These are phyloP conservation scores for Actenoides lindsayi DNA, from an alignment of 2,113 vertebrate species.

Conservation along the genomic window DNA sequence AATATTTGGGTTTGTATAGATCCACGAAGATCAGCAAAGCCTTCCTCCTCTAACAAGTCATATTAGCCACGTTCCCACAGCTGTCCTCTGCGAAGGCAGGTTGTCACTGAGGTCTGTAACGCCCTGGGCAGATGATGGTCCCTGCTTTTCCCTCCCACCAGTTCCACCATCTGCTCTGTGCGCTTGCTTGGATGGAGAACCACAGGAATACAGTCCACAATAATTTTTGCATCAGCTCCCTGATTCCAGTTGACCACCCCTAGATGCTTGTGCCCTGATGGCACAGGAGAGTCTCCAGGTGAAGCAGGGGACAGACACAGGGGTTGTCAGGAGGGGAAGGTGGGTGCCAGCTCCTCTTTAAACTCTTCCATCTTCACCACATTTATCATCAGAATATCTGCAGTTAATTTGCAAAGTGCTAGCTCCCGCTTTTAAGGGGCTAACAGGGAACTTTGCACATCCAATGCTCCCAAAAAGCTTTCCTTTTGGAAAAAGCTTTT, in stretches of 20 bases:
- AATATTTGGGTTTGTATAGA: background rate
- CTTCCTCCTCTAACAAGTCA: background rate
- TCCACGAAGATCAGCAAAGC: background rate
- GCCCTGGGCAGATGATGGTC: background rate
- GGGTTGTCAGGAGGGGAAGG: background rate
- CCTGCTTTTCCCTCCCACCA: background rate
- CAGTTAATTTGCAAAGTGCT: background rate
- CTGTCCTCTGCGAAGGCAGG: background rate
- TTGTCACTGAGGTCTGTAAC: background rate
- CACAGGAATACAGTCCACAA: background rate
- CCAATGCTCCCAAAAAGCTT: background rate
- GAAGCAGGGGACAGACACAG: background rate
- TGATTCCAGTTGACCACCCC: rapidly evolving
- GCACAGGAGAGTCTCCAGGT: background rate
- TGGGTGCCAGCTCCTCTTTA: background rate
- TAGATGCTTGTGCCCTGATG: no score
- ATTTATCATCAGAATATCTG: background rate
- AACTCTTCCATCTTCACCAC: background rate
- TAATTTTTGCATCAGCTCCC: background rate
- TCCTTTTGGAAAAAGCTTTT: background rate
- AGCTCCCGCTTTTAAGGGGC: background rate
- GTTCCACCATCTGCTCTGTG: background rate
- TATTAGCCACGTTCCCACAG: background rate
- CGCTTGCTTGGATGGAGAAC: background rate
- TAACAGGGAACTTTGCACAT: background rate